Evolutionary conservation across 2,797 vertebrate genomes (phyloP).

Genomic region (Sternarchorhynchus goeldii): DNA sequence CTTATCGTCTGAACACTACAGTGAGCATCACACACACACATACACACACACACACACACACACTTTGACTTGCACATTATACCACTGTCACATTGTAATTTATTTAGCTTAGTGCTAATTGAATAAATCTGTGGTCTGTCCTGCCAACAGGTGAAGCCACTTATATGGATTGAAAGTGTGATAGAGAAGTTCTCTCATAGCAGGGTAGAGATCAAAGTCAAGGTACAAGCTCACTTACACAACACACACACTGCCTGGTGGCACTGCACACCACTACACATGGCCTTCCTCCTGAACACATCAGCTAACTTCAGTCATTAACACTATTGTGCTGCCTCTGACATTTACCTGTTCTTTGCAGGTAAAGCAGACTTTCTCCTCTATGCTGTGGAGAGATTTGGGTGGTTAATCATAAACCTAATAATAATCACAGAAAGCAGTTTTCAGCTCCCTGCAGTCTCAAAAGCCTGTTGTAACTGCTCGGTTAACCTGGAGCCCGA

Average conservation of each 20-base stretch:
- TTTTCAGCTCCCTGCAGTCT: background rate
- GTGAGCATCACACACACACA: conserved; percentile 63
- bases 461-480: background rate
- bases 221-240: conserved; percentile 67
- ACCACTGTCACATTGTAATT: background rate
- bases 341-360: conserved; percentile 47
- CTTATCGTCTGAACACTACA: conserved; percentile 81
- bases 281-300: conserved; percentile 38
- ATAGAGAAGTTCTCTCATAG: conserved; percentile 85
- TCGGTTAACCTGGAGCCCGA: background rate
- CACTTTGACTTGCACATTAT: background rate
- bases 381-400: conserved; percentile 3
- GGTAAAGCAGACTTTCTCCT: conserved; percentile 33
- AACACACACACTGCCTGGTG: background rate
- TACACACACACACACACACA: background rate
- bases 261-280: conserved; percentile 17
- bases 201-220: conserved; percentile 84
- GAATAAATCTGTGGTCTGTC: conserved; percentile 19
- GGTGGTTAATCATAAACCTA: background rate
- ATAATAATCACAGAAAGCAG: background rate
- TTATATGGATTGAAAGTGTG: conserved; percentile 84
- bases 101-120: background rate
- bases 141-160: conserved; percentile 78
- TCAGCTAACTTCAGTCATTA: conserved; percentile 9
- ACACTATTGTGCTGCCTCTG: conserved; percentile 21